A percentile compares a stretch with the other conserved stretches of the same genome.
phyloP scores from a whole-genome alignment of 2,888 invertebrate species.

The Cylloceria caligata region DNA sequence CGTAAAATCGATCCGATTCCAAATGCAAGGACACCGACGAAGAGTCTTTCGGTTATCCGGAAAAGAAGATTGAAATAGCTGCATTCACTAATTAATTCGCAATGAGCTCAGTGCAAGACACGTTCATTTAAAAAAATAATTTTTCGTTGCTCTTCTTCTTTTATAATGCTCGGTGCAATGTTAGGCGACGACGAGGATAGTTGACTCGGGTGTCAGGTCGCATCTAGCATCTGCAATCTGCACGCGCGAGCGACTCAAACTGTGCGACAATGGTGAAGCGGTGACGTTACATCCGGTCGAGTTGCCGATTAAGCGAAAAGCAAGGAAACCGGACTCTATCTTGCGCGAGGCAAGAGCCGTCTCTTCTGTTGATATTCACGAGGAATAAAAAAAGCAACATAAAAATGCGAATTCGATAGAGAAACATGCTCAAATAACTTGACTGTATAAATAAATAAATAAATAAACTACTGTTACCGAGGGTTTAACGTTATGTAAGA shows the following conservation, averaged over 20 bases:
- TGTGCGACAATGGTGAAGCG: conserved; percentile 25
- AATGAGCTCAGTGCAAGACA: not conserved
- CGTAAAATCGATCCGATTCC: conserved; percentile 23
- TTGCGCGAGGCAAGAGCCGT: conserved; percentile 10
- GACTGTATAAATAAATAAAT: not conserved
- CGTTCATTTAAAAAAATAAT: no score
- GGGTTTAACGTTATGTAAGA: not conserved
- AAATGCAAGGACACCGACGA: conserved; percentile 34
- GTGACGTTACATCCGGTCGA: conserved; percentile 80
- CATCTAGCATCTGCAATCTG: conserved; percentile 78
- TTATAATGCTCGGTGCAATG: conserved; percentile 31
- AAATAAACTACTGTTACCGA: no score
- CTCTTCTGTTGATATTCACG: not conserved
- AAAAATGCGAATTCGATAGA: not conserved
- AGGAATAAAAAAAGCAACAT: not conserved
- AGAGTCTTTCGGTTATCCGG: conserved; percentile 5
- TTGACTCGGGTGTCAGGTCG: conserved; percentile 77
- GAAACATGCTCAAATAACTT: not conserved
- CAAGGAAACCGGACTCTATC: conserved; percentile 74
- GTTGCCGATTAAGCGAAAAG: conserved; percentile 78
- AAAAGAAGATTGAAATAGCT: conserved; percentile 10
- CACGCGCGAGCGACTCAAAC: conserved; percentile 70
- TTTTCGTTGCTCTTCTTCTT: conserved; percentile 26
- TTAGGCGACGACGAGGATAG: conserved; percentile 52
- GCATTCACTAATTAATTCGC: conserved; percentile 12